phyloP scores from a whole-genome alignment of 2,888 invertebrate genomes.

The Drosophila sordidula region DNA sequence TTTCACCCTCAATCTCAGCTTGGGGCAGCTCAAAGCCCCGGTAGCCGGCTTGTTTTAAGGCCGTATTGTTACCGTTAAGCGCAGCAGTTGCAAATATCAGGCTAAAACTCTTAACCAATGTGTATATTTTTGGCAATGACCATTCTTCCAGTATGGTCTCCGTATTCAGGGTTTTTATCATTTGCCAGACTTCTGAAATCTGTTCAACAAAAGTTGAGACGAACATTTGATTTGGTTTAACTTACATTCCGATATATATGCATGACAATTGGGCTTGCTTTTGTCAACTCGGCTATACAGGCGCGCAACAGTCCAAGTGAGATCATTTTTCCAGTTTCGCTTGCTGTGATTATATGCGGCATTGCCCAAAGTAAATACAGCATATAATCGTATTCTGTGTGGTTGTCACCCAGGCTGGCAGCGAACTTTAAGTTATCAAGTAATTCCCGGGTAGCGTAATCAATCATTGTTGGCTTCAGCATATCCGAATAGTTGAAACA shows the following conservation, averaged over 20 bases:
- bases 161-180: slow-evolving; percentile 41
- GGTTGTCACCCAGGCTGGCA: slow-evolving; percentile 22
- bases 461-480: slow-evolving; percentile 67
- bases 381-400: slow-evolving; percentile 44
- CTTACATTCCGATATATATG: slow-evolving; percentile 64
- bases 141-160: slow-evolving; percentile 45
- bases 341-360: slow-evolving; percentile 62
- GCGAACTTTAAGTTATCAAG: slow-evolving; percentile 34
- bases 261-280: slow-evolving; percentile 33
- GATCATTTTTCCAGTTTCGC: slow-evolving; percentile 66
- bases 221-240: not conserved
- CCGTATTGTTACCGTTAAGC: slow-evolving; percentile 41
- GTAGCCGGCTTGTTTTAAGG: slow-evolving; percentile 55
- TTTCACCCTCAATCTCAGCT: slow-evolving; percentile 28
- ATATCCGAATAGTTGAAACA: slow-evolving; percentile 64
- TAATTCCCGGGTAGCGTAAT: slow-evolving; percentile 51
- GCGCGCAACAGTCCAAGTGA: slow-evolving; percentile 53
- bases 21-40: slow-evolving; percentile 61
- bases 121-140: slow-evolving; percentile 45
- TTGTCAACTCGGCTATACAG: slow-evolving; percentile 42
- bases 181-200: slow-evolving; percentile 59
- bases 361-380: slow-evolving; percentile 43
- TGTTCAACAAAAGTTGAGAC: slow-evolving; percentile 7
- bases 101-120: slow-evolving; percentile 48
- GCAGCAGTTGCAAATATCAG: slow-evolving; percentile 50